A percentile compares a stretch with the other conserved stretches of the same genome.
phyloP scores from a whole-genome alignment of 2,113 vertebrate genomes.

The Coregonus clupeaformis region DNA sequence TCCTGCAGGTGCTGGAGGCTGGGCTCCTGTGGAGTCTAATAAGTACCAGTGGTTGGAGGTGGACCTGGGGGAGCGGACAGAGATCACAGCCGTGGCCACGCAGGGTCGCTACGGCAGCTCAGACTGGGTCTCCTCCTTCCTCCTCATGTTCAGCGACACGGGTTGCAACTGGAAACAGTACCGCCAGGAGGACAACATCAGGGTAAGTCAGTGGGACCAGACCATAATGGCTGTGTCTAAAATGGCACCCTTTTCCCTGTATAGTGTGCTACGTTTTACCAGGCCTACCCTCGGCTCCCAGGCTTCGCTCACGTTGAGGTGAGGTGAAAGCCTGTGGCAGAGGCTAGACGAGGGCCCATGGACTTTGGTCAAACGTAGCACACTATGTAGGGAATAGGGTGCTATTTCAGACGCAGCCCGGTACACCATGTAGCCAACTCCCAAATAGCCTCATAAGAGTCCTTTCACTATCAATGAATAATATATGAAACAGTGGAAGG shows the following conservation, averaged over 20 bases:
- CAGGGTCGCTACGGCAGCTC: slow-evolving; percentile 94
- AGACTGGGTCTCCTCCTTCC: slow-evolving; percentile 87
- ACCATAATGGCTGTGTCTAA: too few species aligned
- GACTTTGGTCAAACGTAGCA: too few species aligned
- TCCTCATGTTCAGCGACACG: slow-evolving; percentile 90
- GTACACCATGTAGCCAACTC: background rate
- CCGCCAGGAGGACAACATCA: slow-evolving; percentile 87
- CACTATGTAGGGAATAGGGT: background rate
- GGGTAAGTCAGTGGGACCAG: slow-evolving; percentile 71
- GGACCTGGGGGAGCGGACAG: slow-evolving; percentile 85
- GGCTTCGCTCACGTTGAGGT: too few species aligned
- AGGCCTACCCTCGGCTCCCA: too few species aligned
- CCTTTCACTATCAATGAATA: slow-evolving; percentile 2
- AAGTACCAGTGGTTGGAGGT: slow-evolving; percentile 91
- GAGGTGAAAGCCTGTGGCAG: too few species aligned
- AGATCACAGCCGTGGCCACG: slow-evolving; percentile 84
- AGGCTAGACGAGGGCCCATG: too few species aligned
- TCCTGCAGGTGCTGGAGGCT: slow-evolving; percentile 88
- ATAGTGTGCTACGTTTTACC: too few species aligned
- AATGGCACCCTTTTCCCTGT: too few species aligned
- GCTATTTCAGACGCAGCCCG: background rate
- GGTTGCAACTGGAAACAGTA: slow-evolving; percentile 92
- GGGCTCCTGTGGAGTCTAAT: slow-evolving; percentile 88
- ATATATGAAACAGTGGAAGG: background rate
- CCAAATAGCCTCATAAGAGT: background rate